These are phyloP conservation scores for Drosophila antonietae DNA, from an alignment of 2,888 invertebrate genomes.

Conservation along the genomic window DNA sequence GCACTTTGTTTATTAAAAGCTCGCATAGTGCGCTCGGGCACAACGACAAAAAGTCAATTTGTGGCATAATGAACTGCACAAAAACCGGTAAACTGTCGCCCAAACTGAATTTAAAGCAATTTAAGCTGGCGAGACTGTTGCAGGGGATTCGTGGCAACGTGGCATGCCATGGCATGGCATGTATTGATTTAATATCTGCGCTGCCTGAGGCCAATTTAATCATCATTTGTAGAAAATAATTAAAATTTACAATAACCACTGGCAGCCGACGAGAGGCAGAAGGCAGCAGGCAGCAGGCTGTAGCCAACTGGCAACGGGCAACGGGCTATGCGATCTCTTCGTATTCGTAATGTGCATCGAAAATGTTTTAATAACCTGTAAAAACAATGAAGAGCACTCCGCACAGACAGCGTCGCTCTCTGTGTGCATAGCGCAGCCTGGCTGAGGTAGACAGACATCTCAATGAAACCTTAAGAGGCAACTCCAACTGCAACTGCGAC, in stretches of 20 bases:
- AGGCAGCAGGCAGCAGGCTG: conserved; percentile 17
- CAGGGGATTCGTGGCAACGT: not conserved
- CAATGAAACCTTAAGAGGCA: conserved; percentile 44
- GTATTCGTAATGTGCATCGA: conserved; percentile 39
- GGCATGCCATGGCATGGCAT: conserved; percentile 37
- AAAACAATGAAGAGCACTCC: conserved; percentile 31
- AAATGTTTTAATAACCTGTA: conserved; percentile 64
- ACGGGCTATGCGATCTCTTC: conserved; percentile 4
- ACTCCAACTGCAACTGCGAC: conserved; percentile 38
- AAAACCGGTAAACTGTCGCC: conserved; percentile 76
- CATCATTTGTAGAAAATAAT: conserved; percentile 81
- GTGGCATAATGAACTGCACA: conserved; percentile 73
- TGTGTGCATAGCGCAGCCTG: not conserved
- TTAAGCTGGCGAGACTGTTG: conserved; percentile 42
- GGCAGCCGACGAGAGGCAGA: conserved; percentile 21
- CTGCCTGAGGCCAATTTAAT: conserved; percentile 78
- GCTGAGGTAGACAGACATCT: conserved; percentile 36
- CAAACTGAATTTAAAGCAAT: conserved; percentile 64
- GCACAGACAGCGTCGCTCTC: not conserved
- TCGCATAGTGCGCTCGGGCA: conserved; percentile 23
- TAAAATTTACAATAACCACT: conserved; percentile 73
- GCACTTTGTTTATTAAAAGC: conserved; percentile 49
- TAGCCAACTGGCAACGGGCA: not conserved
- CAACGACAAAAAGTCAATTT: conserved; percentile 71
- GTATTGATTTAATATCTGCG: conserved; percentile 77